These are phyloP conservation scores for Drosophila parvula DNA, from an alignment of 1,140 invertebrate species.

Conservation along the genomic window DNA sequence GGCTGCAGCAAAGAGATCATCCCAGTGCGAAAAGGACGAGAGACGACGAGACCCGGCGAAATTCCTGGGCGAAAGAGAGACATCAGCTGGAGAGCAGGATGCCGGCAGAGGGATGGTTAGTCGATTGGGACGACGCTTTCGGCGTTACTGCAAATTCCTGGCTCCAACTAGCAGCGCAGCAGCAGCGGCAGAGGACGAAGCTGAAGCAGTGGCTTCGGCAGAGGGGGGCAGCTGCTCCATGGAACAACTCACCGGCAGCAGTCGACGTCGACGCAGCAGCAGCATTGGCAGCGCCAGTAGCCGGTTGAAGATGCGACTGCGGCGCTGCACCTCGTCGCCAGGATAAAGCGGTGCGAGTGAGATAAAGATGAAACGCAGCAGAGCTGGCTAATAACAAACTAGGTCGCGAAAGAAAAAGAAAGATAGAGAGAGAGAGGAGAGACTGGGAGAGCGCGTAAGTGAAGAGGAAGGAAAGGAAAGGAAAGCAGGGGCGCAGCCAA, in stretches of 20 bases:
- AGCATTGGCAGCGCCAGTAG: constrained; percentile 59
- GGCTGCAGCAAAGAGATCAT: neutral
- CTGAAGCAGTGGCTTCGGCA: constrained; percentile 8
- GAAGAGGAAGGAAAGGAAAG: neutral
- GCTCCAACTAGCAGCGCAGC: neutral
- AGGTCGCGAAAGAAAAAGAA: constrained; percentile 9
- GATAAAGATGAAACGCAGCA: neutral
- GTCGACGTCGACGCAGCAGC: constrained; percentile 63
- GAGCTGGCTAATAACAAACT: constrained; percentile 16
- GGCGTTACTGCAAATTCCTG: constrained; percentile 51
- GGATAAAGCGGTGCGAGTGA: constrained; percentile 39
- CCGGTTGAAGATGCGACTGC: constrained; percentile 66
- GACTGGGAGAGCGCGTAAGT: constrained; percentile 30
- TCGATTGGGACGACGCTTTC: constrained; percentile 56
- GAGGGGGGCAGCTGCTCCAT: constrained; percentile 41
- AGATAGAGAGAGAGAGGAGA: constrained; percentile 26
- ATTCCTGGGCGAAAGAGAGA: neutral
- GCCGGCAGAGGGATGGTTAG: constrained; percentile 47
- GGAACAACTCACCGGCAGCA: constrained; percentile 60
- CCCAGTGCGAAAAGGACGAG: neutral
- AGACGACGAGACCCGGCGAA: neutral
- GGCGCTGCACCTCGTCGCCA: constrained; percentile 66
- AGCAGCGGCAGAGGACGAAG: constrained; percentile 16
- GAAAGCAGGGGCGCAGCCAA: constrained; percentile 8
- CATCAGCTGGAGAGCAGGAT: neutral